These are phyloP conservation scores for Xylocampa areola DNA, from an alignment of 2,888 invertebrate genomes.

Conservation along the genomic window DNA sequence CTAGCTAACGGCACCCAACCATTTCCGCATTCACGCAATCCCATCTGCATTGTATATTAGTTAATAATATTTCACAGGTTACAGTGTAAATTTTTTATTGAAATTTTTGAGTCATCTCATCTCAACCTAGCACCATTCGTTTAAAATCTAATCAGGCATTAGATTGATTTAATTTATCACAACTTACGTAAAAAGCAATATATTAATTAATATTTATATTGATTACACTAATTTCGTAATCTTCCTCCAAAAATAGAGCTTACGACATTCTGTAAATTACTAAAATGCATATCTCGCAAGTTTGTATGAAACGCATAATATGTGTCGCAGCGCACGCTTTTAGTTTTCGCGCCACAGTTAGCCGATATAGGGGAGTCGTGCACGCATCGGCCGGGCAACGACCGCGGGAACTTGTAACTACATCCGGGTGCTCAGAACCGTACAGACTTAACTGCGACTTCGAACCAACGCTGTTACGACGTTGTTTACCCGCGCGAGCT, in stretches of 20 bases:
- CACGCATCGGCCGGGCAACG: slow-evolving; percentile 85
- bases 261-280: slow-evolving; percentile 15
- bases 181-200: no score
- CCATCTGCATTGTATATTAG: slow-evolving; percentile 72
- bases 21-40: slow-evolving; percentile 85
- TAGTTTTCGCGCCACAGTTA: slow-evolving; percentile 80
- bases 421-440: slow-evolving; percentile 74
- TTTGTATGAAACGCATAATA: slow-evolving; percentile 50
- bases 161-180: no score
- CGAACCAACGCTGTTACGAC: slow-evolving; percentile 61
- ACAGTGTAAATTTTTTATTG: slow-evolving; percentile 1
- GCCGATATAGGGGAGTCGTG: slow-evolving; percentile 84
- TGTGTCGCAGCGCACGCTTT: slow-evolving; percentile 63
- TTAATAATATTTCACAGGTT: slow-evolving; percentile 54
- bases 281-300: slow-evolving; percentile 29
- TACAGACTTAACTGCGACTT: slow-evolving; percentile 74
- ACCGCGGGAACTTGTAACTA: slow-evolving; percentile 89
- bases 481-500: slow-evolving; percentile 59
- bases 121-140: no score
- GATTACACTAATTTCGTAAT: neutral
- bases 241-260: slow-evolving; percentile 28
- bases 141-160: no score
- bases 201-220: neutral
- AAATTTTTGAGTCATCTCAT: neutral
- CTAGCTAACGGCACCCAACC: slow-evolving; percentile 80